Conservation (phyloP, 2,113 vertebrate genomes). For the Antechinus flavipes region DNA sequence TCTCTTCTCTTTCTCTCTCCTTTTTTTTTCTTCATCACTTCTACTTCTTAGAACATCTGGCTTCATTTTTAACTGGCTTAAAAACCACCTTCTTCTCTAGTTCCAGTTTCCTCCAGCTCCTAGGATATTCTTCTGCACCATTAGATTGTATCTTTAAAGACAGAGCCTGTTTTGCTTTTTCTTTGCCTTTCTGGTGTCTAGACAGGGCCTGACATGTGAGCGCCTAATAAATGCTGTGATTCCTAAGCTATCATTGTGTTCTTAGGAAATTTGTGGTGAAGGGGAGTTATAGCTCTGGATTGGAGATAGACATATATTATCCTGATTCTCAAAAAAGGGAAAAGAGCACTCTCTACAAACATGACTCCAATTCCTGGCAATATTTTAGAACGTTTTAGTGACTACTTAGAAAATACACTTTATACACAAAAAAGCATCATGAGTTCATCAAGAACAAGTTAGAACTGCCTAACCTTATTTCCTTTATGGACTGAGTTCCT, state of each 20-base stretch:
- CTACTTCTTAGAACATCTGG: not conserved
- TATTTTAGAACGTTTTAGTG: not conserved
- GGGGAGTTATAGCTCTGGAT: not conserved
- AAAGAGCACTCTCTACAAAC: no score
- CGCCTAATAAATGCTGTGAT: not conserved
- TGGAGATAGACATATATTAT: not conserved
- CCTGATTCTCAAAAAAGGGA: not conserved
- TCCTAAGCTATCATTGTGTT: not conserved
- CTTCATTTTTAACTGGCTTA: not conserved
- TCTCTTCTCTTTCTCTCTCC: no score
- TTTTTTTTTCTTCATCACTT: no score
- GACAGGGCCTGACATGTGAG: not conserved
- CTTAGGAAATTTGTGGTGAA: not conserved
- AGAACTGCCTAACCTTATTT: not conserved
- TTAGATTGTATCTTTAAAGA: not conserved
- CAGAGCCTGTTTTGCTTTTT: not conserved
- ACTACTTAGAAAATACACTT: not conserved
- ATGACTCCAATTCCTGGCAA: not conserved
- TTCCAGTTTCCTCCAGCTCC: not conserved
- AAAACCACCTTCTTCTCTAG: not conserved
- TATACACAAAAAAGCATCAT: not conserved
- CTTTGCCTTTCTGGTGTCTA: not conserved
- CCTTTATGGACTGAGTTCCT: not conserved
- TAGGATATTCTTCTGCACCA: not conserved
- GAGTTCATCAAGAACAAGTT: not conserved